Percentiles rank a stretch among this genome's conserved stretches.
Evolutionary conservation across 1,140 invertebrate genomes (phyloP).

Genomic region (Eurosta solidaginis): DNA sequence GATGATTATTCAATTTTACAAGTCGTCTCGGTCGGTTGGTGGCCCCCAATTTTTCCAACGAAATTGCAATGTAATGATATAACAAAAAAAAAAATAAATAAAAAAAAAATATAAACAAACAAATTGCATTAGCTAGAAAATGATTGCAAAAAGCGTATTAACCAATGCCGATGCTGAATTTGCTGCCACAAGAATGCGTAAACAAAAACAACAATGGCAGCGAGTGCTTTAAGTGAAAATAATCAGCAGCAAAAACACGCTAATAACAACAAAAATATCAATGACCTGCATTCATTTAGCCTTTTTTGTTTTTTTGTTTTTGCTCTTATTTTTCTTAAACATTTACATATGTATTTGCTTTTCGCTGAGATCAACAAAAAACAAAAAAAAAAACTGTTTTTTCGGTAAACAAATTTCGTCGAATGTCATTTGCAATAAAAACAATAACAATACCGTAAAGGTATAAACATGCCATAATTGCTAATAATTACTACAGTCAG

Average conservation of each 20-base stretch:
- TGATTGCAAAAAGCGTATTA: not conserved
- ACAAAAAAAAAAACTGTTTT: not conserved
- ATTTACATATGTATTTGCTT: not conserved
- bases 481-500: not conserved
- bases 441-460: not conserved
- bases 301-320: not conserved
- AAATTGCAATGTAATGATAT: too few relatives aligned
- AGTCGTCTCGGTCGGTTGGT: not conserved
- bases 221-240: not conserved
- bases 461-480: not conserved
- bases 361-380: too few relatives aligned
- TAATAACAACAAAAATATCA: not conserved
- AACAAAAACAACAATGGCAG: not conserved
- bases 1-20: not conserved
- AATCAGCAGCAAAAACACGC: not conserved
- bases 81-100: not conserved
- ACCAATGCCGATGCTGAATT: conserved; percentile 6
- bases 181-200: conserved; percentile 7
- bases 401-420: not conserved
- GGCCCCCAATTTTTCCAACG: not conserved
- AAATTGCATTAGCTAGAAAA: not conserved
- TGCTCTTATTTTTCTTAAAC: not conserved
- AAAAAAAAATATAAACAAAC: not conserved
- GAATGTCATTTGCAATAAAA: not conserved
- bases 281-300: not conserved